Evolutionary conservation across 1,140 invertebrate species (phyloP).

Genomic region (Drosophila burlai): DNA sequence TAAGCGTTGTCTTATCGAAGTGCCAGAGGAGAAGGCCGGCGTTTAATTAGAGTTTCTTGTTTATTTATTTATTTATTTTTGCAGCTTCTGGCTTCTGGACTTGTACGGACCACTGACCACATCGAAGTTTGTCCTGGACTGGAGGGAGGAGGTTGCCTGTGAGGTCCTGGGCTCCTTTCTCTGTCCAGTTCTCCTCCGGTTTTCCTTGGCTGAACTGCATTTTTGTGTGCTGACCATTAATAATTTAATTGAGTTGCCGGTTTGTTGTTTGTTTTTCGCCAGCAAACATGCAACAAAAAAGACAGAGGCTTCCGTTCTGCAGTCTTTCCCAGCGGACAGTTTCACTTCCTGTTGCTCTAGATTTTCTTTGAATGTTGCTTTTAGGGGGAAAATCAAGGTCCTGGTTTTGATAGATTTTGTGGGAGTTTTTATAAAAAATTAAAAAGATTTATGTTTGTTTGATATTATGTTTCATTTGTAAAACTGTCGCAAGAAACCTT

Average conservation of each 20-base stretch:
- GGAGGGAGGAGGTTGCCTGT: not conserved
- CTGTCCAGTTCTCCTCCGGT: not conserved
- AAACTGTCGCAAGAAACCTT: no score
- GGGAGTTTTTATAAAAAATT: not conserved
- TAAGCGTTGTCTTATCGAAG: slow-evolving; percentile 62
- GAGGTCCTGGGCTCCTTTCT: slow-evolving; percentile 14
- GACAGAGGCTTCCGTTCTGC: slow-evolving; percentile 62
- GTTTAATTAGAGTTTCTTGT: slow-evolving; percentile 82
- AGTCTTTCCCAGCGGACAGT: slow-evolving; percentile 7
- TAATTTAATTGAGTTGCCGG: slow-evolving; percentile 72
- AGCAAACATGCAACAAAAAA: slow-evolving; percentile 24
- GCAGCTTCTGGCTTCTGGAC: not conserved
- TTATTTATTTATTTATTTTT: slow-evolving; percentile 79
- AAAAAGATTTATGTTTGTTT: no score
- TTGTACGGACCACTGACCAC: slow-evolving; percentile 7
- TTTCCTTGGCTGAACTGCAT: slow-evolving; percentile 47
- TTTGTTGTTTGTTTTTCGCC: slow-evolving; percentile 33
- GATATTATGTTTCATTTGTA: no score
- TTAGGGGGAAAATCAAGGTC: not conserved
- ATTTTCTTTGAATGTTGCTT: not conserved
- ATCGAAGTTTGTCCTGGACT: slow-evolving; percentile 17
- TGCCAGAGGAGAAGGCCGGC: slow-evolving; percentile 50
- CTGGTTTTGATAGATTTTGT: not conserved
- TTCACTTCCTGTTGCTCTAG: slow-evolving; percentile 24
- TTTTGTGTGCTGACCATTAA: slow-evolving; percentile 72